Evolutionary conservation across 2,113 vertebrate species (phyloP), one percentile per base, ranked within the genome.

Genomic region (Colaptes auratus): DNA sequence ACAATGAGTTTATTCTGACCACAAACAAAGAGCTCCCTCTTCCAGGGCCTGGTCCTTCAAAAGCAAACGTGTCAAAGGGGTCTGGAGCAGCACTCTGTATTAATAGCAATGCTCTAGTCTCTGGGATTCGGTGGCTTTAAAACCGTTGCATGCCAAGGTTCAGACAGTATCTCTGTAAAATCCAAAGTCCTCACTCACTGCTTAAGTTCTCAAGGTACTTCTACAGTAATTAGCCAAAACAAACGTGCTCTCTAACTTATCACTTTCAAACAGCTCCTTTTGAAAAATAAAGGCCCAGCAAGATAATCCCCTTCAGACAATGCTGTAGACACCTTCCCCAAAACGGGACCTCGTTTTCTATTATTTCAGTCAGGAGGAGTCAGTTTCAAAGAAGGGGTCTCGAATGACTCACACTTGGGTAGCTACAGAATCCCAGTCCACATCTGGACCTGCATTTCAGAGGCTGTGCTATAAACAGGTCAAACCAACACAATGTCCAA

Each of bases 1-100:
- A 98, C 98, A 98, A 98, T 98, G 97, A 96, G 95, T 98, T 98
- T 98, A 98, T 98, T 98, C 98, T 98, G 96, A 96, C 86, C n/a
- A 63, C 92, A 97, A 82, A 98, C 98, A 98, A 98, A 98, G 98
- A 96, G 93, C 97, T 97, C 97, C 96, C 97, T 98, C 96, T 98
- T 97, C 95, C 97, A 96, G 93, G 94, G 97, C 92, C 95, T 97
- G 95, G 96, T 96, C 93, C 97, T 97, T 98, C 96, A 97, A 98
- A 98, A 97, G 97, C 78, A 96, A 98, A 96, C 2, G 85, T 97
- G 97, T 98, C 96, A 98, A 98, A 97, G 88, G 86, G 91, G 87
- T 90, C 94, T 91, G 93, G 76, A 93, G 90, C 63, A 96, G 89
- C 86, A 92, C 94, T 96, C 96, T 90, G 85, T 97, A 95, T 96